Evolutionary conservation across 1,140 invertebrate genomes (phyloP).

Genomic region (Druon quercuslanigerum): DNA sequence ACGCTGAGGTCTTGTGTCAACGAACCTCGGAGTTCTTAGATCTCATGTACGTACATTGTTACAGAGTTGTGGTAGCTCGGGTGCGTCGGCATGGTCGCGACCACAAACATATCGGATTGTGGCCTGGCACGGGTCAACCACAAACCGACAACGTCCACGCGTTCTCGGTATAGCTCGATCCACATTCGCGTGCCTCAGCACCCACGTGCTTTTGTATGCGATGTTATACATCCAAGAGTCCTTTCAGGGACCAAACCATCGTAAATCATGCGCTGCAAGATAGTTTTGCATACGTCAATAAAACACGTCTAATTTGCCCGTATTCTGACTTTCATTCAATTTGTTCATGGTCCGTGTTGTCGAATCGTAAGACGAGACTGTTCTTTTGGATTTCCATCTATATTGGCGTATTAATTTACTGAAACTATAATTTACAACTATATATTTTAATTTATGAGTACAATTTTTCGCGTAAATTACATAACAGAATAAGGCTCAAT

Average conservation of each 20-base stretch:
- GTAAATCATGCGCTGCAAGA: neutral
- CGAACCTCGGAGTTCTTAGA: constrained; percentile 1
- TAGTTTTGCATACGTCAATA: no score
- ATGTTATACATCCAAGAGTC: neutral
- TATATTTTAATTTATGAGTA: no score
- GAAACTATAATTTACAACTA: no score
- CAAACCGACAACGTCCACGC: constrained; percentile 60
- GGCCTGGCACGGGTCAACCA: constrained; percentile 64
- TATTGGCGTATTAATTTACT: no score
- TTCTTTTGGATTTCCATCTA: no score
- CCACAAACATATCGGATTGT: constrained; percentile 63
- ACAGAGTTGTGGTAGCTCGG: neutral
- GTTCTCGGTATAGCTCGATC: constrained; percentile 18
- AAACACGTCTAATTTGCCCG: no score
- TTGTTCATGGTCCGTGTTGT: no score
- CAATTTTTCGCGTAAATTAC: no score
- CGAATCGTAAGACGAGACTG: no score
- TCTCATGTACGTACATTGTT: constrained; percentile 4
- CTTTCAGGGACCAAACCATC: neutral
- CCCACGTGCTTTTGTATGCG: constrained; percentile 3
- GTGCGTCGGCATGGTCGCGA: constrained; percentile 50
- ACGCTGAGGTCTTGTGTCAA: constrained; percentile 1
- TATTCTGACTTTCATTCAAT: no score
- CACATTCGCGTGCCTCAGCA: constrained; percentile 14
- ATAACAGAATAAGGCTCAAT: no score